A percentile compares a stretch with the other conserved stretches of the same genome.
Conservation (phyloP, 2,113 vertebrate species). For the Hippoglossus stenolepis region DNA sequence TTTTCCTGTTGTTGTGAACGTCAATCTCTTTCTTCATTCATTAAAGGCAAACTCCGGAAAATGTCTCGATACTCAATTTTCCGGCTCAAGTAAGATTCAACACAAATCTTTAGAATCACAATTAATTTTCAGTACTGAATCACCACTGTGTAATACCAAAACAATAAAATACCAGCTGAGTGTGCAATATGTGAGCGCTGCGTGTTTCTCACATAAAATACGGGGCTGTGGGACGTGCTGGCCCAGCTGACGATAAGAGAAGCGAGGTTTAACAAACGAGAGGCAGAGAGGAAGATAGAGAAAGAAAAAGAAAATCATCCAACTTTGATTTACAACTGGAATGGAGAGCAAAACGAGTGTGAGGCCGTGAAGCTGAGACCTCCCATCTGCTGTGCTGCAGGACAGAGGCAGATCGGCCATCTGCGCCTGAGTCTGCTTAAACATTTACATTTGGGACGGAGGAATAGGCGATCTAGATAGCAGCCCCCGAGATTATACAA, state of each 20-base stretch:
- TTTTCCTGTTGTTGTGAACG: no score
- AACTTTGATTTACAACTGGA: slow-evolving; percentile 81
- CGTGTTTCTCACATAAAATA: slow-evolving; percentile 53
- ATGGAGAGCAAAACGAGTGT: slow-evolving; percentile 74
- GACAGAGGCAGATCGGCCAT: slow-evolving; percentile 75
- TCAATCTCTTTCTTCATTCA: no score
- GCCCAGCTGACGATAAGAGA: slow-evolving; percentile 53
- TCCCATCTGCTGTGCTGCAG: slow-evolving; percentile 80
- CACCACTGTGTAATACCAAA: slow-evolving; percentile 11
- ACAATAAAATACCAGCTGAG: slow-evolving; percentile 44
- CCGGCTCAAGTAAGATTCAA: not conserved
- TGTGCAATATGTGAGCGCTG: not conserved
- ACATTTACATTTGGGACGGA: slow-evolving; percentile 63
- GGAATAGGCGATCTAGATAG: slow-evolving; percentile 56
- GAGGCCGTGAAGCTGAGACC: slow-evolving; percentile 76
- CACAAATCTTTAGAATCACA: not conserved
- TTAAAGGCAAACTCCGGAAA: not conserved
- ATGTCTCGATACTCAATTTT: not conserved
- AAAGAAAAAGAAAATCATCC: slow-evolving; percentile 38
- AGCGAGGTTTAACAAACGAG: slow-evolving; percentile 59
- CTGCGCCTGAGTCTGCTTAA: slow-evolving; percentile 75
- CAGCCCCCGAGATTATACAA: slow-evolving; percentile 51
- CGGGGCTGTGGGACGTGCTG: slow-evolving; percentile 32
- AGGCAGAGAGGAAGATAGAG: slow-evolving; percentile 33
- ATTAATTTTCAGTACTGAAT: slow-evolving; percentile 18